Evolutionary conservation across 2,888 invertebrate genomes (phyloP), one percentile per base, ranked within the genome.

Genomic region (Heliconius erato): DNA sequence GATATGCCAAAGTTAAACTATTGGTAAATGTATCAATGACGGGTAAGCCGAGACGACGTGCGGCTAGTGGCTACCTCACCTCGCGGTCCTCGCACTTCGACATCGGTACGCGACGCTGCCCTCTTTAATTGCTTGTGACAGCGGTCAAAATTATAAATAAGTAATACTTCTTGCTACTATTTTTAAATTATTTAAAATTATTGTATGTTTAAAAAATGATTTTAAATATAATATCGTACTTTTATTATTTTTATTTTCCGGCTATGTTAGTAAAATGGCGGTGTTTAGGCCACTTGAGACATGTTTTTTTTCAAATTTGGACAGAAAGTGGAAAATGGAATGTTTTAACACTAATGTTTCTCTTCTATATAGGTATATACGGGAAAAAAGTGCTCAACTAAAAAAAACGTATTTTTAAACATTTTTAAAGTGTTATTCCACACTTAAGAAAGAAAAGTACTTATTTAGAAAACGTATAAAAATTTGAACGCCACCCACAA

Each of bases 11-110:
- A 92, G 93, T 92, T 94, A 94, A 95, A 93, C 94, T 95, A 94
- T 95, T 94, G 95, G 95, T 94, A 92, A 94, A 94, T 93, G 92
- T 94, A 94, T 94, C 94, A 90, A 90, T 93, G 91, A 91, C 94
- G 88, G 85, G 94, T 94, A 94, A 95, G 89, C 79, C 87, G 93
- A 95, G 90, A 90, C 90, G 83, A 84, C 84, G 87, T 91, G 92
- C 88, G 91, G 93, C n/a, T n/a, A n/a, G n/a, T n/a, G n/a, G n/a
- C 93, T 92, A 92, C 94, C 89, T 88, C 88, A 89, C 89, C 91
- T 89, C 92, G 92, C 92, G 79, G 80, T 71, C 69, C 91, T 89
- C 92, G 92, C 92, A 81, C 80, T 79, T 83, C 83, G 80, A 83
- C 80, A 76, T 83, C 77, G 35, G 54, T 78, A 85, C 81, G 82